Percentiles rank a stretch among this genome's conserved stretches.
phyloP scores from a whole-genome alignment of 2,797 vertebrate species.

The Phataginus tetradactyla region DNA sequence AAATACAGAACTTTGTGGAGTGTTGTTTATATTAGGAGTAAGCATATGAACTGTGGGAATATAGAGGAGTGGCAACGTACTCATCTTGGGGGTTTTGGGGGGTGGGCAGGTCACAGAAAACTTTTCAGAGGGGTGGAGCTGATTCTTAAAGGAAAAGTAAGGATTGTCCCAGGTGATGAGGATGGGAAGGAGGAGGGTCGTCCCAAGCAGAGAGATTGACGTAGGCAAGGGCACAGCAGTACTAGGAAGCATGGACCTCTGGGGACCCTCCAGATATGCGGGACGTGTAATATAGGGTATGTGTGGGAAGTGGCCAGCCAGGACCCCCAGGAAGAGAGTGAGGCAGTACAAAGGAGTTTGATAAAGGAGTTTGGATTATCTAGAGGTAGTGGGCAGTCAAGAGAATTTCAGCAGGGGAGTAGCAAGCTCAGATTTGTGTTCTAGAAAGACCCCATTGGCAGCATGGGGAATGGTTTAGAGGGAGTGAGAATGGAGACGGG shows the following conservation, averaged over 20 bases:
- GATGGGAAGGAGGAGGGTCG: fast-evolving
- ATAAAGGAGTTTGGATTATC: background rate
- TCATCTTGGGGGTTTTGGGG: background rate
- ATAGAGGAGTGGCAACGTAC: background rate
- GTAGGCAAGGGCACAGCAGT: background rate
- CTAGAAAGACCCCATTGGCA: background rate
- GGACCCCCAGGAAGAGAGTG: background rate
- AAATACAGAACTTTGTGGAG: background rate
- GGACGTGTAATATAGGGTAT: background rate
- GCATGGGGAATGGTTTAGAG: background rate
- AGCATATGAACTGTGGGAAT: background rate
- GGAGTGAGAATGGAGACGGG: background rate
- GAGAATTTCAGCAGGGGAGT: background rate
- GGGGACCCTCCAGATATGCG: background rate
- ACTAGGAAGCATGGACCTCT: background rate
- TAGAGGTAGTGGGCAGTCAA: background rate
- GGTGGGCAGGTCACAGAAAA: background rate
- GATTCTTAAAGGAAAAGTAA: background rate
- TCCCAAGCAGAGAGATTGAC: background rate
- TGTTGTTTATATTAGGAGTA: background rate
- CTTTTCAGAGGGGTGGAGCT: background rate
- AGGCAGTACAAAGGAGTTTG: background rate
- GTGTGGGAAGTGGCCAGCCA: background rate
- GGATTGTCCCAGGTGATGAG: background rate
- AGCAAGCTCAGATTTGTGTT: background rate